Evolutionary conservation across 2,797 vertebrate species (phyloP).

Genomic region (Megalops cyprinoides): DNA sequence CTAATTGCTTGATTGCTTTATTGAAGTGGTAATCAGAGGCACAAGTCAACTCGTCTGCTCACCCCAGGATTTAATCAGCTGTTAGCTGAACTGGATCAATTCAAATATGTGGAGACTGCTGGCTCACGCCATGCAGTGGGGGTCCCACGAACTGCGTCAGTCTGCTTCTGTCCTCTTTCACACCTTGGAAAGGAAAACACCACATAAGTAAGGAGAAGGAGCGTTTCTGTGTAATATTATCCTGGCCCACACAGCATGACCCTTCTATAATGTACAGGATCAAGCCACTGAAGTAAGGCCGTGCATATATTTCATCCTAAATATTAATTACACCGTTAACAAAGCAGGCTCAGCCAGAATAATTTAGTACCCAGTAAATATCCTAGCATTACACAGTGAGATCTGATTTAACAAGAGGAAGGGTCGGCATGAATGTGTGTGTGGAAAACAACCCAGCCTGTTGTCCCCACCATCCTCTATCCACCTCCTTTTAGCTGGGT

Average conservation of each 20-base stretch:
- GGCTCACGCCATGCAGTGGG: background rate
- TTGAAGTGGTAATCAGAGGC: slow-evolving; percentile 38
- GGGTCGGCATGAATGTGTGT: slow-evolving; percentile 17
- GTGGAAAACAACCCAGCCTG: slow-evolving; percentile 27
- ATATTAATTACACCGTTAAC: slow-evolving; percentile 46
- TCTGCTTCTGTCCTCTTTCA: background rate
- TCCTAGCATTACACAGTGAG: slow-evolving; percentile 39
- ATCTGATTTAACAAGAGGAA: slow-evolving; percentile 39
- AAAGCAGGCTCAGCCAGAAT: slow-evolving; percentile 32
- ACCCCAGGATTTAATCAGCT: background rate
- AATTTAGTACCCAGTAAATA: slow-evolving; percentile 37
- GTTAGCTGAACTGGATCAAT: slow-evolving; percentile 3
- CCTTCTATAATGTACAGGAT: background rate
- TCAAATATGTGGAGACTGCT: background rate
- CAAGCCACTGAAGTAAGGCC: background rate
- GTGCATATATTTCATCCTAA: slow-evolving; percentile 41
- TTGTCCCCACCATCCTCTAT: slow-evolving; percentile 27
- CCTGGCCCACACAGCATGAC: background rate
- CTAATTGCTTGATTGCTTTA: slow-evolving; percentile 79
- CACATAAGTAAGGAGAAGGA: background rate
- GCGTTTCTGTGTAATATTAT: background rate
- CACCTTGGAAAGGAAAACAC: slow-evolving; percentile 17
- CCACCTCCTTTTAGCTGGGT: slow-evolving; percentile 39
- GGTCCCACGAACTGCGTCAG: background rate
- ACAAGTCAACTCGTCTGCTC: background rate